Percentiles rank a stretch among this genome's conserved stretches.
Evolutionary conservation across 2,113 vertebrate genomes (phyloP).

Genomic region (Larimichthys polyactis): DNA sequence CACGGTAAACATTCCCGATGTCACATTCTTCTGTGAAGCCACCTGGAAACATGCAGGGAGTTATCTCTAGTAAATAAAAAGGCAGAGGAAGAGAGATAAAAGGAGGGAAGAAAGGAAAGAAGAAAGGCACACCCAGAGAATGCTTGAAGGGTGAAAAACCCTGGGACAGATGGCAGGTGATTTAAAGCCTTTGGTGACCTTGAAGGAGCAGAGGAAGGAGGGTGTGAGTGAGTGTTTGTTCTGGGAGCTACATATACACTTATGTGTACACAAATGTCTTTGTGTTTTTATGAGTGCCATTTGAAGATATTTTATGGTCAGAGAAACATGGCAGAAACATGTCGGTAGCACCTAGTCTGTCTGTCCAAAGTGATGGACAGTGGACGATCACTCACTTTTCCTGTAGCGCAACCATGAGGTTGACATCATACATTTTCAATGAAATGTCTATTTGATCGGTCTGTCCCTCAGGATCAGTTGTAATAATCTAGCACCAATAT

Average conservation of each 20-base stretch:
- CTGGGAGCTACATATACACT: conserved; percentile 15
- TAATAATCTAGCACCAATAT: neutral
- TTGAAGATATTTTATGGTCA: conserved; percentile 3
- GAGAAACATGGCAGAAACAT: neutral
- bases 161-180: conserved; percentile 34
- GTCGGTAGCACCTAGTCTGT: neutral
- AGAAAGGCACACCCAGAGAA: conserved; percentile 26
- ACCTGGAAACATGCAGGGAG: conserved; percentile 52
- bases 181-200: conserved; percentile 60
- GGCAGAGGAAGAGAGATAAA: conserved; percentile 27
- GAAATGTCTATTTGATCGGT: neutral
- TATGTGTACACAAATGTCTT: conserved; percentile 14
- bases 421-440: neutral
- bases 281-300: conserved; percentile 10
- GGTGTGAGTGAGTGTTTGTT: conserved; percentile 32
- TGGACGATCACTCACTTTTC: neutral
- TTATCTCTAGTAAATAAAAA: conserved; percentile 54
- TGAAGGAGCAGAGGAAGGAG: conserved; percentile 43
- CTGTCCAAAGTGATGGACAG: neutral
- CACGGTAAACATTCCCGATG: conserved; percentile 59
- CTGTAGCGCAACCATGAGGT: neutral
- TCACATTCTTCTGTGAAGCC: conserved; percentile 65
- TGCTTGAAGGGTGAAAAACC: conserved; percentile 33
- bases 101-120: conserved; percentile 21
- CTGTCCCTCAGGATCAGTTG: neutral